Base-by-base conservation (phyloP, 2,797 vertebrate species). In the Gila robusta region DNA sequence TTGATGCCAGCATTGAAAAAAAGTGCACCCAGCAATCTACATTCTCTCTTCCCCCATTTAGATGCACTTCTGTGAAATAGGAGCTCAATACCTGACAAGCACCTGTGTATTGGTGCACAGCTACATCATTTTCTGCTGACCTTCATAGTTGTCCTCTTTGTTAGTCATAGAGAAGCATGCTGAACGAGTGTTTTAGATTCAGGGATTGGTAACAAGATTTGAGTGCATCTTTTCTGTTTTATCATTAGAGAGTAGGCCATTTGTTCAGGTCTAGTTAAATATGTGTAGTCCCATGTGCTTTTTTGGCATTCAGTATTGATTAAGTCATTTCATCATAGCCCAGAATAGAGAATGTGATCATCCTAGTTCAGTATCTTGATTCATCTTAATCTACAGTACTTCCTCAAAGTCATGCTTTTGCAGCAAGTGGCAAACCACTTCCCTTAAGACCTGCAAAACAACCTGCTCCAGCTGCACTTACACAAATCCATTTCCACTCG, bases 381-480 rank as follows among this genome's bases (percentile, higher is more conserved):
- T 64, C 21, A 52, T 52, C 44, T 83, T 69, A 52, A 67, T 52
- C 8, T 83, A 26, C 0, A 32, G 26, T 32, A 8, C 62, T 69
- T 84, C 17, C 62, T 78, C 47, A 78, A 69, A 47, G 47, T 79
- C n/a, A 69, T 67, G 64, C 16, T 56, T 77, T 32, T 14, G 47
- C 26, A 44, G 66, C 47, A 44, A 70, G 49, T 69, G 64, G 5
- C 2, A 84, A 59, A 84, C 83, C 74, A 84, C 83, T 79, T 84
- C 74, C 83, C 49, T 69, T 69, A 79, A 70, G 64, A 84, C 47
- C 64, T 70, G 37, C 49, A 79, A 70, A 78, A 70, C 83, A 41
- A 37, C 16, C 3, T 52, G 47, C n/a, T 54, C 6, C 9, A 79
- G 35, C 10, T 56, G 73, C 44, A 28, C 32, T 54, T 69, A 17